Evolutionary conservation across 2,888 invertebrate genomes (phyloP).

Genomic region (Mesorhabditis spiculigera): DNA sequence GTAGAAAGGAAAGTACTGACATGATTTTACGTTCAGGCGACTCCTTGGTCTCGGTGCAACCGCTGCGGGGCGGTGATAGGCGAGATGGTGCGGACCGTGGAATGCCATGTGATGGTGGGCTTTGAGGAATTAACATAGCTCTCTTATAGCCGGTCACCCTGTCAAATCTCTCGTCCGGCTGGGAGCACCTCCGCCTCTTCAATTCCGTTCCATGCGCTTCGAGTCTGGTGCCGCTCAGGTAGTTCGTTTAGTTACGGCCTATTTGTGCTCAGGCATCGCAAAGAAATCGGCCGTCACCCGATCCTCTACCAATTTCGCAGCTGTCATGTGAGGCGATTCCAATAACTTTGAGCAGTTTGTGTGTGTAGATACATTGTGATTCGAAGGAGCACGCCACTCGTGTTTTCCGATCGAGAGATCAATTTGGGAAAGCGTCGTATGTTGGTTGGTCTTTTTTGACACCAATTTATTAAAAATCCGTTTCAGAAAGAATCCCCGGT

Average conservation of each 20-base stretch:
- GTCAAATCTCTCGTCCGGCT: not conserved
- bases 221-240: not conserved
- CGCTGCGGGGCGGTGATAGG: not conserved
- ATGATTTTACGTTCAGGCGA: not conserved
- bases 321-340: not conserved
- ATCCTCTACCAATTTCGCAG: conserved; percentile 3
- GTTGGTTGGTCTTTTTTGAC: not conserved
- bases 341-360: not conserved
- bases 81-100: not conserved
- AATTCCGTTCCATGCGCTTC: not conserved
- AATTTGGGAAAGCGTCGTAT: not conserved
- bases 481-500: conserved; percentile 1
- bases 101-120: not conserved
- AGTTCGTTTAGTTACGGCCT: not conserved
- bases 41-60: conserved; percentile 5
- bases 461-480: not conserved
- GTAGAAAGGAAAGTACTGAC: not conserved
- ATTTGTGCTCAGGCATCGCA: not conserved
- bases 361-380: not conserved
- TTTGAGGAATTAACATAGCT: not conserved
- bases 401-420: not conserved
- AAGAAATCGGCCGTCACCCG: not conserved
- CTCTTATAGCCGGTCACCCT: not conserved
- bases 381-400: not conserved
- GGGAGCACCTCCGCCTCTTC: conserved; percentile 2